Conservation (phyloP, 2,113 vertebrate species). For the Pristiophorus japonicus region DNA sequence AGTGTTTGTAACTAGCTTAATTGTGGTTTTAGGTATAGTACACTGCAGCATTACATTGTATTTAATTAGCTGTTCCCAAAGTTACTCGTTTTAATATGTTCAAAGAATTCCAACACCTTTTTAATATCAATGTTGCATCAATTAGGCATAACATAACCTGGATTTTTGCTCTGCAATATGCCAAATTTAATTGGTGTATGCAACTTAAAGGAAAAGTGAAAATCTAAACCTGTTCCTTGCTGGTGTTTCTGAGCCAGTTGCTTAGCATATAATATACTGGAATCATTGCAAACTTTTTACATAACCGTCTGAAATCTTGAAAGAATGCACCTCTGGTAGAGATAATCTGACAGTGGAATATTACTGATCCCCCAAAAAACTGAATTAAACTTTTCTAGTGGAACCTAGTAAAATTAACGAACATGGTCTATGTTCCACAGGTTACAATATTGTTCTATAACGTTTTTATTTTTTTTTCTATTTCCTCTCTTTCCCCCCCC, state of each 20-base stretch:
- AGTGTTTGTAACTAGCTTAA: background rate
- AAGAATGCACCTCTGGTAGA: background rate
- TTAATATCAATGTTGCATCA: no score
- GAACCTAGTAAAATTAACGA: background rate
- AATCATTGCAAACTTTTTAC: background rate
- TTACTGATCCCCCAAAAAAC: background rate
- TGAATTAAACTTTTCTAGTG: background rate
- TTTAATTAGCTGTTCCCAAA: background rate
- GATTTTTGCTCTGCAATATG: background rate
- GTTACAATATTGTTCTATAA: background rate
- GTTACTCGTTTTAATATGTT: no score
- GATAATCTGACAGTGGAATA: background rate
- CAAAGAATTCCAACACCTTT: background rate
- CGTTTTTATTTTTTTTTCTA: background rate
- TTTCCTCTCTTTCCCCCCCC: no score
- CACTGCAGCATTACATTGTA: background rate
- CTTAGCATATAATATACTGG: background rate
- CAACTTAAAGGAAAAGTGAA: background rate
- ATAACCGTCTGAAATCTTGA: background rate
- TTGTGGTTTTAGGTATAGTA: background rate
- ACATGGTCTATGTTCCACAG: background rate
- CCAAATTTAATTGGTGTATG: background rate
- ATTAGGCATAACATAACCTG: background rate
- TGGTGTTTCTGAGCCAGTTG: background rate
- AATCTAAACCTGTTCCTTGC: background rate